Percentiles rank a stretch among this genome's conserved stretches.
phyloP scores from a whole-genome alignment of 1,140 invertebrate genomes.

The Lethrus apterus region DNA sequence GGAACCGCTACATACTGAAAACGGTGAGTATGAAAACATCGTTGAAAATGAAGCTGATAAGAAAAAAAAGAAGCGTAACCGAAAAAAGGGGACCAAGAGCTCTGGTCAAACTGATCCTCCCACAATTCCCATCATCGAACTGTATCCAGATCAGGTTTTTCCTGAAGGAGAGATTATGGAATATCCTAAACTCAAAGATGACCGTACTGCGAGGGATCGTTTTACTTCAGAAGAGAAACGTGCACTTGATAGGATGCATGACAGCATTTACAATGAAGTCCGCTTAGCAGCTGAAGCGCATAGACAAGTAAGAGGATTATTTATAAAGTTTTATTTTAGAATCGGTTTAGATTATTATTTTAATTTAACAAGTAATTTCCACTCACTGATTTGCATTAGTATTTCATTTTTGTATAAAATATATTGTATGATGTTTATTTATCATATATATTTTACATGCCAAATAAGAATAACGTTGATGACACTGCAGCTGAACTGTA shows the following conservation, averaged over 20 bases:
- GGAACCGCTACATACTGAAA: constrained; percentile 18
- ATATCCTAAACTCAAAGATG: constrained; percentile 63
- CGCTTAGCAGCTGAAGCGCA: constrained; percentile 95
- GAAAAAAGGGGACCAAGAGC: constrained; percentile 42
- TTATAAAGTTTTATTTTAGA: background rate
- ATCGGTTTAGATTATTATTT: too few relatives aligned
- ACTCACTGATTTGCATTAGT: too few relatives aligned
- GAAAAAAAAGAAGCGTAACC: constrained; percentile 47
- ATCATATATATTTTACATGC: too few relatives aligned
- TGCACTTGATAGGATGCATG: constrained; percentile 68
- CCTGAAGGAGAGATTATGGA: constrained; percentile 77
- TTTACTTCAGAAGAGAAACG: constrained; percentile 88
- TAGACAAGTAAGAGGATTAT: constrained; percentile 56
- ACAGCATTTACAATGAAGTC: constrained; percentile 92
- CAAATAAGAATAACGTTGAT: too few relatives aligned
- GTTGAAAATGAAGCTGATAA: constrained; percentile 50
- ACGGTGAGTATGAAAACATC: constrained; percentile 29
- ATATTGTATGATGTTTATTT: too few relatives aligned
- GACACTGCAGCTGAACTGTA: too few relatives aligned
- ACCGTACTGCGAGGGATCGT: constrained; percentile 78
- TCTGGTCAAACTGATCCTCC: constrained; percentile 76
- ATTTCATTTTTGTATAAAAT: too few relatives aligned
- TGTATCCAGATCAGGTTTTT: constrained; percentile 75
- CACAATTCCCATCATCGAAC: constrained; percentile 73
- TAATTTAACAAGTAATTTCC: background rate